Conservation (phyloP, 2,797 vertebrate genomes). For the Hipposideros larvatus region DNA sequence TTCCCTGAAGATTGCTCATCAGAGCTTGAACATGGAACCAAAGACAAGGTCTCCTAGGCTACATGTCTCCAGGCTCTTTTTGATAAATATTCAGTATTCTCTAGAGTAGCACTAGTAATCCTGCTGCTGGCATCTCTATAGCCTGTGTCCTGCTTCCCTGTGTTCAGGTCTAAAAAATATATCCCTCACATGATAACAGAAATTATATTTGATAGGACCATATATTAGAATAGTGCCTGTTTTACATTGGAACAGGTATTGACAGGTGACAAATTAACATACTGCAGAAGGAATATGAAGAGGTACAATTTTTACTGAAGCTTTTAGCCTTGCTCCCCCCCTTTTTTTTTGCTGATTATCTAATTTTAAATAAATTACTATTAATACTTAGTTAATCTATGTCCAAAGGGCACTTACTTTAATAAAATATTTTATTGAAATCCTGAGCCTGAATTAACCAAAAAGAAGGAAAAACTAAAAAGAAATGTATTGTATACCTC, state of each 20-base stretch:
- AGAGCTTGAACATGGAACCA: background rate
- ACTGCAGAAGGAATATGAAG: background rate
- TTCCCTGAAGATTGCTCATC: background rate
- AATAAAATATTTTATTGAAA: background rate
- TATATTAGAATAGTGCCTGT: background rate
- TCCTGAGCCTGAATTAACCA: background rate
- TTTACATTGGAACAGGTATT: background rate
- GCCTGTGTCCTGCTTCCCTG: background rate
- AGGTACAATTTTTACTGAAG: background rate
- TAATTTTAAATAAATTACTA: conserved; percentile 20
- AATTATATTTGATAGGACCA: background rate
- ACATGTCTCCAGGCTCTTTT: background rate
- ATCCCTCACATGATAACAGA: background rate
- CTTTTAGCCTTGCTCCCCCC: background rate
- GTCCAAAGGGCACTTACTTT: background rate
- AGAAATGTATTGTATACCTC: background rate
- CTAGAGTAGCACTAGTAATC: background rate
- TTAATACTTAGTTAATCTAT: background rate
- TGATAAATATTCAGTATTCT: background rate
- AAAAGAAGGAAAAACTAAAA: background rate
- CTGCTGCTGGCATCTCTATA: background rate
- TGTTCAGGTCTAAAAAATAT: background rate
- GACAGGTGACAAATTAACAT: background rate
- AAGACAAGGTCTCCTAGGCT: background rate
- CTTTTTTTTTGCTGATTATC: background rate